These are phyloP conservation scores for Augiades crinisus DNA, from an alignment of 2,888 invertebrate genomes.

Conservation along the genomic window DNA sequence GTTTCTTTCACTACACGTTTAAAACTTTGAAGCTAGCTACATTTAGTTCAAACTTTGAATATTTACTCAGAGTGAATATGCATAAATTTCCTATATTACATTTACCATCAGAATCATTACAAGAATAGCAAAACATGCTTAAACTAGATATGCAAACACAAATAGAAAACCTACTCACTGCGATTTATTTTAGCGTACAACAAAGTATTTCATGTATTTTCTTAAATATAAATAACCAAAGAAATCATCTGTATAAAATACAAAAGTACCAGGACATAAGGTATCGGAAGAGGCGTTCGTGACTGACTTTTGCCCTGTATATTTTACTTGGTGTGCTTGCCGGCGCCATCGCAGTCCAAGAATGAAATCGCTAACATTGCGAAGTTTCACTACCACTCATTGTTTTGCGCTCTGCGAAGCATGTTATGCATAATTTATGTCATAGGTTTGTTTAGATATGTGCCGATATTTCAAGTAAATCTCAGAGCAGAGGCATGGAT, in stretches of 20 bases:
- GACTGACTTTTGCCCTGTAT: constrained; percentile 78
- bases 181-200: neutral
- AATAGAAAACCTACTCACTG: neutral
- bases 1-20: no score
- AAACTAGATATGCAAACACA: neutral
- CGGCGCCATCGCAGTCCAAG: constrained; percentile 55
- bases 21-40: no score
- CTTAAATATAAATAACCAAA: constrained; percentile 13
- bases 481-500: no score
- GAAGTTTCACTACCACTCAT: constrained; percentile 35
- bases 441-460: constrained; percentile 28
- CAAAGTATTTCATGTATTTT: neutral
- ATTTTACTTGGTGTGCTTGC: constrained; percentile 61
- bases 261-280: constrained; percentile 43
- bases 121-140: neutral
- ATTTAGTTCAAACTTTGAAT: no score
- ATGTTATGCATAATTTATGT: constrained; percentile 36
- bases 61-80: no score
- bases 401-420: constrained; percentile 35
- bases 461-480: constrained; percentile 10
- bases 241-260: constrained; percentile 24
- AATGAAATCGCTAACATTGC: constrained; percentile 48
- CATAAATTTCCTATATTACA: no score
- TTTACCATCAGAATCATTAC: no score
- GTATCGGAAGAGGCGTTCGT: constrained; percentile 57